Base-by-base conservation (phyloP, 2,888 invertebrate species). In the Ophion ventricosus region DNA sequence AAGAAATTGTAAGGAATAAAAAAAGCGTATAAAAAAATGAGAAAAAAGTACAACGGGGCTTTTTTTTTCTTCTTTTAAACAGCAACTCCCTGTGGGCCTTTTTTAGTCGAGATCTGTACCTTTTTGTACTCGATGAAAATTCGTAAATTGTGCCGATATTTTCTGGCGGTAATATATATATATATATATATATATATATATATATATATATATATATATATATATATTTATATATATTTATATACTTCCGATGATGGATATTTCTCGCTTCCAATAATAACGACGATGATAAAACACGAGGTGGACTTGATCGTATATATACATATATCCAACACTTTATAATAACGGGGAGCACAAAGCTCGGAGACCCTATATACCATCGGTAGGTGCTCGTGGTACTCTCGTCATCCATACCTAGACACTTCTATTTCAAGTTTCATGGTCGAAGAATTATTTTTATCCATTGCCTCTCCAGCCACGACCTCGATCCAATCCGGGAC, bases 371-470 rank as follows among this genome's bases (percentile, higher is more conserved):
- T 64, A 10, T 54, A 25, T 17, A 35, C 54, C 26, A 26, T 20
- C 26, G 20, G 49, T 64, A 17, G 49, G 49, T 49, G 17, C 49
- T 57, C 63, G 25, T 3, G 8, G 43, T 25, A n/a, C 25, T 17
- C 66, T 29, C 74, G 63, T 61, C 59, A 76, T 70, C 80, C 59
- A 76, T 70, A 82, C 72, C 82, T 82, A 85, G 84, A 85, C 84
- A 73, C 54, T 73, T 87, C 87, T 87, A 87, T 87, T 87, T 87
- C 86, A 86, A 82, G 85, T 87, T 85, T 86, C 85, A 87, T 77
- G 85, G 85, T 85, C 85, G 85, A 81, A 57, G 61, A 81, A 69
- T 77, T 87, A 87, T 87, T 85, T 85, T 87, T 84, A 85, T 77
- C 73, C 82, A 59, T 49, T 63, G 64, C n/a, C 54, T 77, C 43